Conservation (phyloP, 2,113 vertebrate genomes). For the Sakesphorus luctuosus region DNA sequence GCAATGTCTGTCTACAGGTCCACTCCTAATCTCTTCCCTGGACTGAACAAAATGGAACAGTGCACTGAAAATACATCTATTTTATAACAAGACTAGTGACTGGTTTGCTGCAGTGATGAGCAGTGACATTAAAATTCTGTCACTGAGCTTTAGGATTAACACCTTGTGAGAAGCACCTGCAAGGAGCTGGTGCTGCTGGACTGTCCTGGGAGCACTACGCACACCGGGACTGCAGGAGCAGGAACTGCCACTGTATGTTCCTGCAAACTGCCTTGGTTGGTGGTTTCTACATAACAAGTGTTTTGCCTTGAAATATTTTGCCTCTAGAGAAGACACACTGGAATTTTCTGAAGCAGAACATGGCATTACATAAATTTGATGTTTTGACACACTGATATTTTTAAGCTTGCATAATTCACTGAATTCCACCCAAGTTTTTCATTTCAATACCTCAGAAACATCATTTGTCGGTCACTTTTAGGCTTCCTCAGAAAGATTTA, state of each 20-base stretch:
- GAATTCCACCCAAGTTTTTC: neutral
- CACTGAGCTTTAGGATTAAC: neutral
- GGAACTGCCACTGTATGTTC: neutral
- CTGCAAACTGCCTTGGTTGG: neutral
- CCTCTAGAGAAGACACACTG: neutral
- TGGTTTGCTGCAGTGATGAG: neutral
- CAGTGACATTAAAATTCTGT: neutral
- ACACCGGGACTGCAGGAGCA: accelerated
- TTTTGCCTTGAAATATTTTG: neutral
- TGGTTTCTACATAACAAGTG: neutral
- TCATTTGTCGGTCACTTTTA: neutral
- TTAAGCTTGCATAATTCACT: neutral
- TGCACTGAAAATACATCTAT: neutral
- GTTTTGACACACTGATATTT: neutral
- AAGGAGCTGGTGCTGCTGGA: neutral
- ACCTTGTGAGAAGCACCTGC: neutral
- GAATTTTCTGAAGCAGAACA: neutral
- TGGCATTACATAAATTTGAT: neutral
- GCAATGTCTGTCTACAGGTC: neutral
- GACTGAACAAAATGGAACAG: neutral
- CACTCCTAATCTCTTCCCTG: neutral
- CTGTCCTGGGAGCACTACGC: accelerated
- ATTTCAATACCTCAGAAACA: neutral
- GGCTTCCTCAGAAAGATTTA: neutral
- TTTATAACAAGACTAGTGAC: neutral